Evolutionary conservation across 2,888 invertebrate genomes (phyloP), one percentile per base, ranked within the genome.

Genomic region (Calliphora vomitoria): DNA sequence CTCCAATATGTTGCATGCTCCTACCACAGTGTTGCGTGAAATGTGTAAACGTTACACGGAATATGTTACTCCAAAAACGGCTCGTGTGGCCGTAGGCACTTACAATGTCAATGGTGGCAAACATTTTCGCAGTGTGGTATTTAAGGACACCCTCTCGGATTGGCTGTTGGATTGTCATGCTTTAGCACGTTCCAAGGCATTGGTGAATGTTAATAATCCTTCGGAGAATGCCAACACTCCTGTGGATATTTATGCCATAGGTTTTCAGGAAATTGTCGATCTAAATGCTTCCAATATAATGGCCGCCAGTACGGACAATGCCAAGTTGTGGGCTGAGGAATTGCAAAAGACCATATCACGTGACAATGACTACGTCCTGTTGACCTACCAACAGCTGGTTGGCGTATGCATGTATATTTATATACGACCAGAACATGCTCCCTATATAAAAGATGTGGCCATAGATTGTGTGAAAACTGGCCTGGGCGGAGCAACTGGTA

Each of bases 41-140:
- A 96, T 98, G 96, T 98, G 98, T 92, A 96, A 96, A 91, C 95
- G 98, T 80, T 96, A 96, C 90, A 95, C 95, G 90, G 98, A 98
- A 93, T 93, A 91, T 85, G 92, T 93, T 0, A 95, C 95, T 76
- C 95, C 96, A 3, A 94, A 95, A 80, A 95, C 95, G 88, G 94
- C 98, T 31, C 95, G 98, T 35, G 95, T 99, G 6, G 97, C 97
- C 72, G 96, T 98, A 78, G 99, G 98, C 18, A 99, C 99, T 0
- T 99, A 99, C 94, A 99, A 99, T 94, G 99, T 99, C 0, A 99
- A 99, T 94, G 99, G 99, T 58, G 99, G 99, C 4, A 99, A 99
- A 94, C 99, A 99, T 94, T 99, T 99, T 92, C 96, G 98, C 89
- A 99, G 98, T 93, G 97, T 99, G 79, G 99, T 98, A 41, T 98